A percentile compares a stretch with the other conserved stretches of the same genome.
phyloP scores from a whole-genome alignment of 1,140 invertebrate species.

The Drosophila bocki region DNA sequence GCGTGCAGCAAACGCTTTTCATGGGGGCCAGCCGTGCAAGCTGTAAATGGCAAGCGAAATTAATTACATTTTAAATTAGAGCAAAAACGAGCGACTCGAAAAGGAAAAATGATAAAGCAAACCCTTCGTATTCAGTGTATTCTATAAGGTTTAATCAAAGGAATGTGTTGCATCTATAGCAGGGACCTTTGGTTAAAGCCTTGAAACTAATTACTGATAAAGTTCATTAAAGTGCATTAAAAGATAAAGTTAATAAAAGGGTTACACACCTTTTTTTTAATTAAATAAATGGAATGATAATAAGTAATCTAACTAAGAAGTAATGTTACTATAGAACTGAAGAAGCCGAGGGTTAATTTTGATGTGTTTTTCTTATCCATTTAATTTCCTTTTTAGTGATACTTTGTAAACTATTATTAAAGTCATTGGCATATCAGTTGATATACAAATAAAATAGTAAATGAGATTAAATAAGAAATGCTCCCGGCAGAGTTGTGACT shows the following conservation, averaged over 20 bases:
- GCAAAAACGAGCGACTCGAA: not conserved
- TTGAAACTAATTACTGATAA: not conserved
- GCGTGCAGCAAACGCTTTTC: conserved; percentile 96
- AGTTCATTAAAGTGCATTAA: not conserved
- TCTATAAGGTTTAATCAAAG: not conserved
- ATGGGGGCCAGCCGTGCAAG: conserved; percentile 92
- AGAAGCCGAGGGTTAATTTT: too few species aligned
- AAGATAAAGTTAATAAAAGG: not conserved
- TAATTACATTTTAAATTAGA: conserved; percentile 6
- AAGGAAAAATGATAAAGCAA: not conserved
- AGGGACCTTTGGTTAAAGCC: not conserved
- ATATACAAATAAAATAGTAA: not conserved
- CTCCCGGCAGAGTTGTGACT: not conserved
- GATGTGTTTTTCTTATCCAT: too few species aligned
- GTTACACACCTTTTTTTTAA: not conserved
- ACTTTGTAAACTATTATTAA: conserved; percentile 2
- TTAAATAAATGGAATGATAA: too few species aligned
- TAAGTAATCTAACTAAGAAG: too few species aligned
- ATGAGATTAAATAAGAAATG: not conserved
- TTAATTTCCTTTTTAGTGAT: too few species aligned
- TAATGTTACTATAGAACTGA: too few species aligned
- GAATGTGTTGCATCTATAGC: not conserved
- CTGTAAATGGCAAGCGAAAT: conserved; percentile 85
- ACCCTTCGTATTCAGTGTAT: not conserved
- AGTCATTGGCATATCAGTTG: not conserved